A percentile compares a stretch with the other conserved stretches of the same genome.
phyloP scores from a whole-genome alignment of 2,888 invertebrate species.

The Tupiocoris notatus region DNA sequence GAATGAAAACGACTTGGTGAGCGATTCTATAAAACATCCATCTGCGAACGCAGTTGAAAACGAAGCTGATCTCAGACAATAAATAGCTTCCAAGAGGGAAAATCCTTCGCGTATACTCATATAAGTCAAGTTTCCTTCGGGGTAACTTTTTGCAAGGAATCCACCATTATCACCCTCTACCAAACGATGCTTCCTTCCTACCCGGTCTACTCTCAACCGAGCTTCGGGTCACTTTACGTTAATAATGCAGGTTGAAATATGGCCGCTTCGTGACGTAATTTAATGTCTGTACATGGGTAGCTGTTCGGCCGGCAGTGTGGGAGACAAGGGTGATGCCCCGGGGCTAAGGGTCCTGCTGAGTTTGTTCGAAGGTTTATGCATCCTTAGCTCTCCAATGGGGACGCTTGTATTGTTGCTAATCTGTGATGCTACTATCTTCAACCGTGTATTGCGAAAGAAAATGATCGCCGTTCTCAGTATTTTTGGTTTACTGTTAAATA shows the following conservation, averaged over 20 bases:
- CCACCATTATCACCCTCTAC: conserved; percentile 26
- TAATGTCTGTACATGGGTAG: not conserved
- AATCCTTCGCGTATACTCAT: not conserved
- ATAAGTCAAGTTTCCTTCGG: not conserved
- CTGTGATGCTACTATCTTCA: too few species aligned
- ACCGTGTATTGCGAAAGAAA: too few species aligned
- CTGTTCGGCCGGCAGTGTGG: not conserved
- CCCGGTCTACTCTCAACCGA: not conserved
- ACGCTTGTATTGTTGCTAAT: not conserved
- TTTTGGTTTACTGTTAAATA: too few species aligned
- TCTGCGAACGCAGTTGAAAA: not conserved
- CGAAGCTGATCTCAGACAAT: not conserved
- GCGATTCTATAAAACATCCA: not conserved
- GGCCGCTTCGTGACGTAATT: conserved; percentile 34
- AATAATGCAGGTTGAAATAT: conserved; percentile 37
- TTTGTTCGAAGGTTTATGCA: not conserved
- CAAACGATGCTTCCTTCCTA: not conserved
- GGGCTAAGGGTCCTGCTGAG: not conserved
- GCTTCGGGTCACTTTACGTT: conserved; percentile 30
- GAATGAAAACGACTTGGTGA: not conserved
- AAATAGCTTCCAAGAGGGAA: not conserved
- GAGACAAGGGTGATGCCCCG: not conserved
- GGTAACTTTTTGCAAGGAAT: not conserved
- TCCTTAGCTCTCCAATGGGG: not conserved
- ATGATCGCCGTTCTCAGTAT: too few species aligned